These are phyloP conservation scores for Drosophila paramelanica DNA, from an alignment of 2,888 invertebrate genomes.

Conservation along the genomic window DNA sequence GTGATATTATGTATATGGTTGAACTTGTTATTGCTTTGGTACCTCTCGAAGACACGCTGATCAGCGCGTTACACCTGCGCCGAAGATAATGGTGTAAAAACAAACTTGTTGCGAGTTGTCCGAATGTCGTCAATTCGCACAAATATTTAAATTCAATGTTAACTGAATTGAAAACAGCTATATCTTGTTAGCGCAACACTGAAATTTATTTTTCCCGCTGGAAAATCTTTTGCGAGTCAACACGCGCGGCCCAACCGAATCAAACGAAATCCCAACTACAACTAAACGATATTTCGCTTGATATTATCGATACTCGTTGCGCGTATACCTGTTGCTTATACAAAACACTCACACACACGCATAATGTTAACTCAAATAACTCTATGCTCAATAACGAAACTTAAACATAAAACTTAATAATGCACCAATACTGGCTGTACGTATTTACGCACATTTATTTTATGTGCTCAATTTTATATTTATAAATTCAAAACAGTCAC, in stretches of 20 bases:
- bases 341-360: slow-evolving; percentile 16
- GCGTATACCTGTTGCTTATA: slow-evolving; percentile 48
- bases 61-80: slow-evolving; percentile 58
- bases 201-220: slow-evolving; percentile 61
- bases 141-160: slow-evolving; percentile 16
- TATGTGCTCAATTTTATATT: not conserved
- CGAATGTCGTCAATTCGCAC: slow-evolving; percentile 4
- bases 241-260: slow-evolving; percentile 57
- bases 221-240: slow-evolving; percentile 24
- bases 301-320: slow-evolving; percentile 43
- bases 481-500: slow-evolving; percentile 5
- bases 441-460: not conserved
- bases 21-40: slow-evolving; percentile 66
- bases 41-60: slow-evolving; percentile 21
- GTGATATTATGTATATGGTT: slow-evolving; percentile 59
- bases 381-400: not conserved
- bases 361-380: slow-evolving; percentile 3
- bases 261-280: slow-evolving; percentile 57
- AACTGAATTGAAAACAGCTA: slow-evolving; percentile 10
- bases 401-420: not conserved
- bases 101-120: slow-evolving; percentile 14
- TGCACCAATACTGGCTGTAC: too few relatives aligned
- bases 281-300: slow-evolving; percentile 46
- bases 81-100: slow-evolving; percentile 10
- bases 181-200: slow-evolving; percentile 10